A percentile compares a stretch with the other conserved stretches of the same genome.
Conservation (phyloP, 2,888 invertebrate genomes). For the Eumacrocentrus americanus region DNA sequence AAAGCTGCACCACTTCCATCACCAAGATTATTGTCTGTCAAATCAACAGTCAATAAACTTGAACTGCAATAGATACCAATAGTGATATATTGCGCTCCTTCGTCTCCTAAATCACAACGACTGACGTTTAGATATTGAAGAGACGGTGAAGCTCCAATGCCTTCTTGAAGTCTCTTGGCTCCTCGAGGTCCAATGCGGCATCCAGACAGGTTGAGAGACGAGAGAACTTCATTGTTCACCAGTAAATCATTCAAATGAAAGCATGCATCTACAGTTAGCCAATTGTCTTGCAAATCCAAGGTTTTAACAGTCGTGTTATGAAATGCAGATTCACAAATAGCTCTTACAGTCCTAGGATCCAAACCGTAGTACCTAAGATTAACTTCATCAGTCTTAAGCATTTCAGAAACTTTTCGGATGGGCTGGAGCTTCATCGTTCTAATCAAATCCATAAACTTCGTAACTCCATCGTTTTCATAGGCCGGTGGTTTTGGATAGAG, state of each 20-base stretch:
- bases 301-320: constrained; percentile 44
- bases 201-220: constrained; percentile 55
- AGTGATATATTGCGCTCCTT: constrained; percentile 57
- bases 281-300: constrained; percentile 60
- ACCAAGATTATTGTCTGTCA: constrained; percentile 64
- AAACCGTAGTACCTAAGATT: constrained; percentile 51
- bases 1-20: constrained; percentile 59
- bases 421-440: constrained; percentile 36
- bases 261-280: constrained; percentile 55
- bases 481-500: constrained; percentile 32
- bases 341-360: constrained; percentile 43
- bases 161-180: constrained; percentile 54
- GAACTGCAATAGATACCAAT: constrained; percentile 53
- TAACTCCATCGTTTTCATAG: constrained; percentile 44
- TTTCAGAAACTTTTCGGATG: constrained; percentile 42
- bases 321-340: constrained; percentile 46
- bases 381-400: constrained; percentile 45
- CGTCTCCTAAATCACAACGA: constrained; percentile 61
- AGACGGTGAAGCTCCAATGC: constrained; percentile 50
- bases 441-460: constrained; percentile 44
- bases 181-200: constrained; percentile 62
- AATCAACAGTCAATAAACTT: constrained; percentile 58
- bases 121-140: constrained; percentile 60
- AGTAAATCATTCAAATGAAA: constrained; percentile 58
- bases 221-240: constrained; percentile 53